Evolutionary conservation across 2,113 vertebrate genomes (phyloP).

Genomic region (Campylorhamphus procurvoides): DNA sequence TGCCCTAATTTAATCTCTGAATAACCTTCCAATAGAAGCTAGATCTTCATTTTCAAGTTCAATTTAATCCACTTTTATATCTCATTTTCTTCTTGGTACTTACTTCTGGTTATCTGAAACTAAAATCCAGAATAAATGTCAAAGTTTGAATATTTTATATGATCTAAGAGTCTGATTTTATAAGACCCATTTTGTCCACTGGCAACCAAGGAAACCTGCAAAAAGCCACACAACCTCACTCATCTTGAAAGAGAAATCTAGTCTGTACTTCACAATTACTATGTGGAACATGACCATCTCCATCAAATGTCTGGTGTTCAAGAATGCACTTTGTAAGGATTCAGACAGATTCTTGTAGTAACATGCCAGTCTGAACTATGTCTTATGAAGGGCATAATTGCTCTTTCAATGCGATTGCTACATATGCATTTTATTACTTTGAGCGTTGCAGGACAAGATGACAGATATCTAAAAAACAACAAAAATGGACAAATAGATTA

Average conservation of each 20-base stretch:
- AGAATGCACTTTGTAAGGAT: not conserved
- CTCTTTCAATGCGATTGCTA: not conserved
- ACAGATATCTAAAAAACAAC: not conserved
- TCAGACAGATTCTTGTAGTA: not conserved
- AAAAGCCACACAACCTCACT: not conserved
- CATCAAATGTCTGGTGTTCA: not conserved
- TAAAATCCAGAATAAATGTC: not conserved
- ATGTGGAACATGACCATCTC: not conserved
- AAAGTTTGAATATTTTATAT: not conserved
- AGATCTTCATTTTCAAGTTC: not conserved
- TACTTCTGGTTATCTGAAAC: not conserved
- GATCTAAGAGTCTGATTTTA: not conserved
- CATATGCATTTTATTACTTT: not conserved
- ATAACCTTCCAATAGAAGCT: not conserved
- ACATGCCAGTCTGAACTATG: not conserved
- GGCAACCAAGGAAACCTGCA: not conserved
- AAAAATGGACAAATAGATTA: not conserved
- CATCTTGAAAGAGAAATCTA: not conserved
- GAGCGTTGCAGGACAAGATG: not conserved
- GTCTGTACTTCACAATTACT: not conserved
- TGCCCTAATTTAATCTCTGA: not conserved
- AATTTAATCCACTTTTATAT: not conserved
- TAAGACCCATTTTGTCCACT: not conserved
- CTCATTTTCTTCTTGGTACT: not conserved
- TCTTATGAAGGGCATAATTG: not conserved